phyloP scores from a whole-genome alignment of 2,797 vertebrate species.

The Chiroxiphia lanceolata region DNA sequence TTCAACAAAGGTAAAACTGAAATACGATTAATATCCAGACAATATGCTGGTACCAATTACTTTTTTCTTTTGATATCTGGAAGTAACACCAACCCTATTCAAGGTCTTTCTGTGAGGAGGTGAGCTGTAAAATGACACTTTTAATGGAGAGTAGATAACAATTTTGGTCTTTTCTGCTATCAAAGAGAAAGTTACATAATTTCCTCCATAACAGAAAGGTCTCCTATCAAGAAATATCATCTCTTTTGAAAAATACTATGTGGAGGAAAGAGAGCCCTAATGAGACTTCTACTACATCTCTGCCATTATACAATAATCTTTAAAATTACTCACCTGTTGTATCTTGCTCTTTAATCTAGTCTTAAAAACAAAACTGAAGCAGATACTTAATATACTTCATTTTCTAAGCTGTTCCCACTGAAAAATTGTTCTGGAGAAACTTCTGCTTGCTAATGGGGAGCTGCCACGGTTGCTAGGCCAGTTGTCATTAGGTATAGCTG shows the following conservation, averaged over 20 bases:
- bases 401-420: neutral
- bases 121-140: conserved; percentile 1
- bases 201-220: neutral
- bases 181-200: neutral
- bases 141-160: neutral
- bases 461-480: neutral
- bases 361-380: neutral
- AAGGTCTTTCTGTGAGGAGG: neutral
- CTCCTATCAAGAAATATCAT: neutral
- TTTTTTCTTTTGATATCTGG: conserved; percentile 4
- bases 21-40: neutral
- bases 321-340: neutral
- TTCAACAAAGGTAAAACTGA: neutral
- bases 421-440: neutral
- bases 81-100: neutral
- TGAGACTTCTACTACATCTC: neutral
- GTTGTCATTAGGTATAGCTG: neutral
- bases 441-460: neutral
- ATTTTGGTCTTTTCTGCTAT: neutral
- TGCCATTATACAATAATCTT: neutral
- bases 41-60: neutral
- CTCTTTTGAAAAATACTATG: neutral
- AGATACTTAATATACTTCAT: neutral
- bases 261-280: neutral
- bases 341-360: neutral